Conservation (phyloP, 2,888 invertebrate species). For the Drosophila eohydei region DNA sequence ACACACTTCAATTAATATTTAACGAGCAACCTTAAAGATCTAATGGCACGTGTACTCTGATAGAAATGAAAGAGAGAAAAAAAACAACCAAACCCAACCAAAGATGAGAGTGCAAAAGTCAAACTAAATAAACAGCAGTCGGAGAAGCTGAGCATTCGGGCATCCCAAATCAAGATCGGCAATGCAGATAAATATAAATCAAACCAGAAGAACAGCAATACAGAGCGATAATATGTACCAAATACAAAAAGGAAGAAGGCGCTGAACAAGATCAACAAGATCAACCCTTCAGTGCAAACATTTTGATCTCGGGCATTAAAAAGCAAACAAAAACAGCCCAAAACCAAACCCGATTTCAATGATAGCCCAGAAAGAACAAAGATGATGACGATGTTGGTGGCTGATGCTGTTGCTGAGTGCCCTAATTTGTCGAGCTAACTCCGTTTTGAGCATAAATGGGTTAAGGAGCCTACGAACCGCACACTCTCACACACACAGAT, state of each 20-base stretch:
- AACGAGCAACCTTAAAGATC: not conserved
- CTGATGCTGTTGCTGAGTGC: conserved; percentile 60
- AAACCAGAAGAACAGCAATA: conserved; percentile 41
- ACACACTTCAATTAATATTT: conserved; percentile 6
- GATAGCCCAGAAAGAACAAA: conserved; percentile 70
- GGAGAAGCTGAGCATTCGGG: conserved; percentile 48
- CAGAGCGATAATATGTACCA: conserved; percentile 25
- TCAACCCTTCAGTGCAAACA: conserved; percentile 81
- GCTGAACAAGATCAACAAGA: conserved; percentile 62
- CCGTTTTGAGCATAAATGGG: conserved; percentile 67
- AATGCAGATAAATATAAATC: conserved; percentile 60
- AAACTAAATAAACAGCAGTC: conserved; percentile 69
- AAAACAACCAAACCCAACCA: conserved; percentile 17
- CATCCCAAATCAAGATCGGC: conserved; percentile 69
- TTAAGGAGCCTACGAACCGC: conserved; percentile 72
- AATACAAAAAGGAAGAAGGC: conserved; percentile 12
- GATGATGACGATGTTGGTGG: conserved; percentile 26
- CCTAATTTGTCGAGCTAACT: conserved; percentile 74
- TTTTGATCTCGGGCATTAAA: conserved; percentile 71
- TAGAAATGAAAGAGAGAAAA: conserved; percentile 3
- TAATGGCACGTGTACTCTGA: conserved; percentile 64
- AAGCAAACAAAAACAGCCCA: conserved; percentile 63
- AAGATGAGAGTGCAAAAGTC: conserved; percentile 81
- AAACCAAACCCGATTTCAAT: conserved; percentile 65
- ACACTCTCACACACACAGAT: conserved; percentile 19